phyloP scores from a whole-genome alignment of 1,140 invertebrate genomes.

The Agraylea sexmaculata region DNA sequence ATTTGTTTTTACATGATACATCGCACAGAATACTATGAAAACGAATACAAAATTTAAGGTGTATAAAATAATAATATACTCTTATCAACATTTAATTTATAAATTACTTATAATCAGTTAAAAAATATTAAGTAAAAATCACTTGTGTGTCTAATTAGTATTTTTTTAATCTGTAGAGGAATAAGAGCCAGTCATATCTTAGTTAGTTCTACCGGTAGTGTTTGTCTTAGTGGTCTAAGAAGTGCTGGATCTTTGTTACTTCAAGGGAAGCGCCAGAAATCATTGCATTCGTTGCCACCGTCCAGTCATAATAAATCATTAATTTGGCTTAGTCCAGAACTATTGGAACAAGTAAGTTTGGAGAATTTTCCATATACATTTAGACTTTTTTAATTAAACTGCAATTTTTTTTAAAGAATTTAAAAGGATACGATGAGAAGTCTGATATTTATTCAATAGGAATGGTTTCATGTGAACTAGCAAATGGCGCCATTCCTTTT shows the following conservation, averaged over 20 bases:
- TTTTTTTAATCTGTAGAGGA: conserved; percentile 55
- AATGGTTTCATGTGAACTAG: conserved; percentile 77
- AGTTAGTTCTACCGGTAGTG: conserved; percentile 54
- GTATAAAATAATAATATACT: too few species aligned
- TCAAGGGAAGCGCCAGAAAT: conserved; percentile 54
- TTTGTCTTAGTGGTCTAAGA: conserved; percentile 62
- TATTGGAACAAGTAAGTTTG: conserved; percentile 64
- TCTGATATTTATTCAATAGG: conserved; percentile 87
- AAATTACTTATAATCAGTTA: too few species aligned
- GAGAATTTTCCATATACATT: conserved; percentile 2
- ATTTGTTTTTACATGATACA: too few species aligned
- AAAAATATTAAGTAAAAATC: too few species aligned
- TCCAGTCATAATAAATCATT: conserved; percentile 53
- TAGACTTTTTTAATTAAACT: neutral
- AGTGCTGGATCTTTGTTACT: conserved; percentile 61
- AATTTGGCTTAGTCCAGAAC: conserved; percentile 82
- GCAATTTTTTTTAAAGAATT: conserved; percentile 47
- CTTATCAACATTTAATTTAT: too few species aligned
- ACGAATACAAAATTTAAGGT: too few species aligned
- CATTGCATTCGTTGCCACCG: conserved; percentile 62
- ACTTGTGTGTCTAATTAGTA: conserved; percentile 18
- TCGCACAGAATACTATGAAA: too few species aligned
- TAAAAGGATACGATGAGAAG: conserved; percentile 76
- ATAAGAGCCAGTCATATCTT: conserved; percentile 76
- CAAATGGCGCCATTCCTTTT: conserved; percentile 81